Conservation (phyloP, 2,113 vertebrate genomes). For the Pelusios castaneus region DNA sequence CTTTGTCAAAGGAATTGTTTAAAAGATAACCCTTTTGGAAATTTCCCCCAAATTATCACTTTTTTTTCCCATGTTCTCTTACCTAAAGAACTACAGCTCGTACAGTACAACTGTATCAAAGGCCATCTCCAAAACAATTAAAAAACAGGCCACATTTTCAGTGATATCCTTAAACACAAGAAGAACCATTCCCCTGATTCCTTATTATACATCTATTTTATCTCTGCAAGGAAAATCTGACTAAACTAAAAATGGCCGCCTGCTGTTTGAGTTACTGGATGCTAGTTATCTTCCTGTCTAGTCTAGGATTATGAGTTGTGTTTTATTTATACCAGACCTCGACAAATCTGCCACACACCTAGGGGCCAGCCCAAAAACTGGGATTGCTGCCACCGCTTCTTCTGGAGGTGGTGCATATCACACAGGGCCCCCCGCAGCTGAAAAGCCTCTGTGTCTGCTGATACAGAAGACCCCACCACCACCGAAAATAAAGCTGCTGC, state of each 20-base stretch:
- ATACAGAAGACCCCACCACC: too few species aligned
- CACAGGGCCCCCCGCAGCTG: too few species aligned
- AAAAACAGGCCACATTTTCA: constrained; percentile 1
- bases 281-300: not conserved
- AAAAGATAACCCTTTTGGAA: not conserved
- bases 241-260: not conserved
- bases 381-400: too few species aligned
- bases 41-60: not conserved
- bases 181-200: not conserved
- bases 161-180: not conserved
- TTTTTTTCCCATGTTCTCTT: not conserved
- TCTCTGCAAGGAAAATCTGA: not conserved
- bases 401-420: too few species aligned
- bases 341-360: too few species aligned
- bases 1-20: not conserved
- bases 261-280: not conserved
- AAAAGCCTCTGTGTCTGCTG: too few species aligned
- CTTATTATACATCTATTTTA: not conserved
- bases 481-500: too few species aligned
- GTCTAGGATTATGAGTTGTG: not conserved
- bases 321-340: not conserved
- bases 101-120: not conserved
- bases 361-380: too few species aligned
- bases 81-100: not conserved
- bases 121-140: not conserved